Evolutionary conservation across 2,888 invertebrate genomes (phyloP), one percentile per base, ranked within the genome.

Genomic region (Timandra comae): DNA sequence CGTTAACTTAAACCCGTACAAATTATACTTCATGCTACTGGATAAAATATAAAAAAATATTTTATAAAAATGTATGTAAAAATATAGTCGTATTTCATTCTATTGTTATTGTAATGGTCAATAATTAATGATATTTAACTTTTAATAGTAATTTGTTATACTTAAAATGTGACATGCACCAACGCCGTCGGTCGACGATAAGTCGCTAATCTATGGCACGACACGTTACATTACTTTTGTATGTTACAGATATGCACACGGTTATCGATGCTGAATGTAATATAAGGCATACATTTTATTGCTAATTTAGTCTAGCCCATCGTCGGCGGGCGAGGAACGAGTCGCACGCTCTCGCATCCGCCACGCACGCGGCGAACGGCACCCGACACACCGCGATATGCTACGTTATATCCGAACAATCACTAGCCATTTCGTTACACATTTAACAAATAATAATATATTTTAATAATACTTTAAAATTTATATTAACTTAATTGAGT

Each of bases 131-230:
- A 5, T 16, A 16, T 16, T 16, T 1, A 16, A 16, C 16, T 5
- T 16, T 3, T 16, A 16, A 16, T 1, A 16, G 27, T 27, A 25
- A 22, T 33, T 30, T 30, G 3, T 30, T 12, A 33, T 8, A 33
- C 5, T 43, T 42, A 38, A 29, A 43, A 26, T 30, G 37, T 40
- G 12, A 24, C 38, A 41, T 31, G 38, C 33, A 27, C 23, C 38
- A 42, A 44, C 42, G 38, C 4, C 6, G 16, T 16, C 6, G 4
- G 26, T 20, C 13, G 7, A 11, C 21, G 21, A 11, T 29, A 29
- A 27, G 30, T 19, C 26, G 12, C 7, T 11, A 26, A 7, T 6
- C 12, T 26, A 26, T 11, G 10, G 12, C 16, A 24, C 24, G 10
- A 24, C 16, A 7, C 29, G 21, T 12, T 22, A 29, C 10, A 29